Base-by-base conservation (phyloP, 2,113 vertebrate species). In the Alces alces region DNA sequence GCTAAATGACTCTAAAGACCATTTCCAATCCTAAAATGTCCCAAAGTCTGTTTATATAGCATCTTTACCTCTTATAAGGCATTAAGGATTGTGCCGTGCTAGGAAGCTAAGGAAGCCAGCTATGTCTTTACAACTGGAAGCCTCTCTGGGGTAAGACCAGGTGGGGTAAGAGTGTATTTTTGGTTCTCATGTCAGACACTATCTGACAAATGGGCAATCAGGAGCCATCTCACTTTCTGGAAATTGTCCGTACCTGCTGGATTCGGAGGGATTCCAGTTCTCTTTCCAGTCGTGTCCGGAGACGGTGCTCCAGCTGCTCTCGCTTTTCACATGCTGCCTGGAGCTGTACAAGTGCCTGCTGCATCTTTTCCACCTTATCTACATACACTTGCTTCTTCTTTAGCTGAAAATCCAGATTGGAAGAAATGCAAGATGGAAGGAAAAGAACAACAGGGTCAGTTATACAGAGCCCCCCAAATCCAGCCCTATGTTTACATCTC, bases 341-440 rank as follows among this genome's bases (percentile, higher is more conserved):
- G 8, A 99, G 99, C 98, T 99, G 99, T 6, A 99, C 99, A 96
- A 99, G 91, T 3, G 99, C 99, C 98, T 99, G 99, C 97, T 99
- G 99, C 99, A 99, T 99, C 97, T 99, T 99, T 98, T 99, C 99
- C 97, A 99, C 99, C 97, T 99, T 99, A 98, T 99, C 99, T 1
- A 99, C 99, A 0, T 99, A 99, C n/a, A 99, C 99, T 98, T 99
- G 99, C 98, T 99, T 99, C 98, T 99, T 99, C 96, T 99, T 99
- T 93, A 99, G 99, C 99, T 99, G 70, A 54, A 98, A 97, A 93
- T n/a, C 25, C 94, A 86, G 47, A 30, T 85, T 60, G 57, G 43
- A 47, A 92, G 33, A 85, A 82, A 76, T 57, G 30, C 33, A 92
- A 96, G 57, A 55, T 16, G 21, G 64, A 96, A 96, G n/a, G 64